phyloP scores from a whole-genome alignment of 2,797 vertebrate species.

The Malurus splendens region DNA sequence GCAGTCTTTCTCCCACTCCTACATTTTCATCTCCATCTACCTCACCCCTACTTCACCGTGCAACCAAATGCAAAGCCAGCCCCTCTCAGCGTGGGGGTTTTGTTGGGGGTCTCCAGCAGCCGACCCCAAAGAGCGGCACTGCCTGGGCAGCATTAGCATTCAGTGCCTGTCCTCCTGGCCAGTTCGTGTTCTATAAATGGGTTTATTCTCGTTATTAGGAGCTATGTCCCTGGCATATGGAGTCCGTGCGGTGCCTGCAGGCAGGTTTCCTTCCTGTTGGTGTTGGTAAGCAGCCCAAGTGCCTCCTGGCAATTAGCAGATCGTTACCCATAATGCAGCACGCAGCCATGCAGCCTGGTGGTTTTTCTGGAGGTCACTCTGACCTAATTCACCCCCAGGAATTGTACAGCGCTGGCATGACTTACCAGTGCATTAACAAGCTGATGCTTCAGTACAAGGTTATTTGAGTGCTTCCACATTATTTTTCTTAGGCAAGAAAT shows the following conservation, averaged over 20 bases:
- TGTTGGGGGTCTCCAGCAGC: not conserved
- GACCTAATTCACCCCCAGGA: conserved; percentile 67
- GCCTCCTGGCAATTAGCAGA: conserved; percentile 59
- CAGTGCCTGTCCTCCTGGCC: not conserved
- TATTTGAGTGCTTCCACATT: conserved; percentile 49
- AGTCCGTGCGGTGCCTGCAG: conserved; percentile 21
- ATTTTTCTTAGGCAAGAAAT: conserved; percentile 37
- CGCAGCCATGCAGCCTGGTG: conserved; percentile 9
- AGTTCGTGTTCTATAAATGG: not conserved
- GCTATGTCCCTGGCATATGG: conserved; percentile 29
- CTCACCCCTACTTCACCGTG: not conserved
- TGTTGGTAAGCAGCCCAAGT: conserved; percentile 40
- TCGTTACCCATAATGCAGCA: conserved; percentile 51
- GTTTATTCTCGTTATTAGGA: conserved; percentile 25
- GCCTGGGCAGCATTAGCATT: conserved; percentile 24
- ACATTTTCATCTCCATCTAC: not conserved
- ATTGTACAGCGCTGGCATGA: conserved; percentile 42
- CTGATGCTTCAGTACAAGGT: conserved; percentile 46
- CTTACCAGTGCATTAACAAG: conserved; percentile 55
- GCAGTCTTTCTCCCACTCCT: not conserved
- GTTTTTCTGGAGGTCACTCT: conserved; percentile 52
- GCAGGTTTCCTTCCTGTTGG: conserved; percentile 47
- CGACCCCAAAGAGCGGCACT: fast-evolving
- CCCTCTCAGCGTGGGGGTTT: fast-evolving
- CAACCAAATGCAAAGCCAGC: not conserved